Conservation (phyloP, 2,113 vertebrate genomes). For the Polypterus senegalus region DNA sequence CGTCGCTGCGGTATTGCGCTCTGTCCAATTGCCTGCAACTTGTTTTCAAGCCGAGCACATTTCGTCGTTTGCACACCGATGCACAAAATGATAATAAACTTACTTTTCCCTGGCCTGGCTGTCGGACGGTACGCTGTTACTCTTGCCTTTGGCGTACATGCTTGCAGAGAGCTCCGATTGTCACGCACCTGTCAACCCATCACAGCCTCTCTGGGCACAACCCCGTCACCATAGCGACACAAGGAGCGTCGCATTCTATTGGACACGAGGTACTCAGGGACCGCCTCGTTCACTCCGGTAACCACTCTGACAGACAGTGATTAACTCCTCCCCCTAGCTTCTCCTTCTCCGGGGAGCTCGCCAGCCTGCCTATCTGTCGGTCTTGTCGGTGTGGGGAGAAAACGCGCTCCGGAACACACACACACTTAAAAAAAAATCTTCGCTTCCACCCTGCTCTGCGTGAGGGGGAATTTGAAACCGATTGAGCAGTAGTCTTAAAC, state of each 20-base stretch:
- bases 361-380: conserved; percentile 18
- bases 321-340: conserved; percentile 34
- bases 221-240: conserved; percentile 89
- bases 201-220: conserved; percentile 82
- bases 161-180: conserved; percentile 90
- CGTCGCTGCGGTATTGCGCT: conserved; percentile 31
- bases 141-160: conserved; percentile 97
- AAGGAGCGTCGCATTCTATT: conserved; percentile 66
- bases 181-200: conserved; percentile 96
- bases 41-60: conserved; percentile 15
- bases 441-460: conserved; percentile 37
- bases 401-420: conserved; percentile 19
- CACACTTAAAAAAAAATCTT: conserved; percentile 6
- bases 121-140: conserved; percentile 87
- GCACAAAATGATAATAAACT: conserved; percentile 54
- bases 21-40: conserved; percentile 31
- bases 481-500: conserved; percentile 76
- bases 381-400: conserved; percentile 26
- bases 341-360: not conserved
- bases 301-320: conserved; percentile 48
- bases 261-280: conserved; percentile 43
- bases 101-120: conserved; percentile 93
- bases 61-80: conserved; percentile 12
- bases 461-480: conserved; percentile 80
- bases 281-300: conserved; percentile 50